A percentile compares a stretch with the other conserved stretches of the same genome.
phyloP scores from a whole-genome alignment of 2,113 vertebrate genomes.

The Oreochromis niloticus region DNA sequence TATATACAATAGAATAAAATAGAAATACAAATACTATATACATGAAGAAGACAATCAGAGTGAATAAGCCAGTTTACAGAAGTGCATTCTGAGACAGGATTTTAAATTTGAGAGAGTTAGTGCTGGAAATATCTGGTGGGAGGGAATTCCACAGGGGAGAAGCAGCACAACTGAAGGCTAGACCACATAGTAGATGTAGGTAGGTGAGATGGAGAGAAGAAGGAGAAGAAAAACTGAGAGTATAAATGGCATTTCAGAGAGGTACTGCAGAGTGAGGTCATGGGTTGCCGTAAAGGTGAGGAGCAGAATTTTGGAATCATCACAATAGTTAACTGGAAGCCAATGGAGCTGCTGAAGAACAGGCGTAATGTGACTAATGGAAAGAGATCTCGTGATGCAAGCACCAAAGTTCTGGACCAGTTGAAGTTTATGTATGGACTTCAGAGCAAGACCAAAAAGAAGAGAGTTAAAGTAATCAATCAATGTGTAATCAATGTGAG shows the following conservation, averaged over 20 bases:
- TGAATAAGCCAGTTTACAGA: background rate
- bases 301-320: background rate
- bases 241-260: background rate
- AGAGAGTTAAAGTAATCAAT: background rate
- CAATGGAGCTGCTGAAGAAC: background rate
- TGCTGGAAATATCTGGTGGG: background rate
- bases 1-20: too few relatives aligned
- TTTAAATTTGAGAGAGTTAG: background rate
- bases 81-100: background rate
- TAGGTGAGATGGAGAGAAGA: background rate
- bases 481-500: background rate
- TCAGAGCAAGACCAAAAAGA: background rate
- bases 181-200: background rate
- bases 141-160: background rate
- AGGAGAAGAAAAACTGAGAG: background rate
- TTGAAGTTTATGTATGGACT: background rate
- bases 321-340: background rate
- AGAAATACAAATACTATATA: too few relatives aligned
- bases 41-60: background rate
- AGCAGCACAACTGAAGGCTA: background rate
- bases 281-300: background rate
- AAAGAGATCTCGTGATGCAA: background rate
- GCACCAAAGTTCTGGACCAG: background rate
- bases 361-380: background rate
- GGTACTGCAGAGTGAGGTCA: background rate